These are phyloP conservation scores for Tylochromis polylepis DNA, from an alignment of 2,113 vertebrate genomes.

Conservation along the genomic window DNA sequence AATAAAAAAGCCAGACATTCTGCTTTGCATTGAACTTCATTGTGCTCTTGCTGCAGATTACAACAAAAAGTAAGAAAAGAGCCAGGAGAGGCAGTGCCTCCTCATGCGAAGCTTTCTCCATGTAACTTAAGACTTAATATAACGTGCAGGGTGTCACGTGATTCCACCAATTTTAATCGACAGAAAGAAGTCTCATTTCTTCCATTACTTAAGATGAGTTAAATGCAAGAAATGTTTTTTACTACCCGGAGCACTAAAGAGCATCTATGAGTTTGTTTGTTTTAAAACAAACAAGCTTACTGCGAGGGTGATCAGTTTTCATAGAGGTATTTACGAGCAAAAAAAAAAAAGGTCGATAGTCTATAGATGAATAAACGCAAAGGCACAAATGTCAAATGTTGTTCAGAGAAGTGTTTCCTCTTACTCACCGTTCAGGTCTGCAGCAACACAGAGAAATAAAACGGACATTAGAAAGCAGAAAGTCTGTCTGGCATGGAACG, in stretches of 20 bases:
- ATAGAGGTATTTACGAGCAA: neutral
- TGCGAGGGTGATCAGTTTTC: neutral
- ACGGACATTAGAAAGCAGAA: neutral
- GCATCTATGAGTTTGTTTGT: neutral
- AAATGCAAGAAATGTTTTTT: neutral
- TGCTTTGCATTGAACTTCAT: neutral
- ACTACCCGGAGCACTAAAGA: neutral
- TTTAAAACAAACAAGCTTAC: neutral
- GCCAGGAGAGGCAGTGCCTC: fast-evolving
- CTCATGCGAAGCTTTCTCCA: fast-evolving
- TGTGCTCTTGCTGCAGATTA: neutral
- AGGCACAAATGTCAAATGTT: neutral
- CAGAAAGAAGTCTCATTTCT: neutral
- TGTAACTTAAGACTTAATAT: neutral
- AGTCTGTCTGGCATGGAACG: neutral
- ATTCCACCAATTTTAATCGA: neutral
- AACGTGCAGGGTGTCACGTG: neutral
- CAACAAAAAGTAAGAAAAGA: neutral
- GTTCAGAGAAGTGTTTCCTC: neutral
- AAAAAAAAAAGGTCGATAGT: neutral
- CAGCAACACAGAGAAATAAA: neutral
- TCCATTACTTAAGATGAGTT: neutral
- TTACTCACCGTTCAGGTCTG: constrained; percentile 16
- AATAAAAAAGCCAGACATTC: neutral
- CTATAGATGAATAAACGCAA: neutral